Percentiles rank a stretch among this genome's conserved stretches.
Evolutionary conservation across 2,797 vertebrate genomes (phyloP).

Genomic region (Pantherophis vulpinus): DNA sequence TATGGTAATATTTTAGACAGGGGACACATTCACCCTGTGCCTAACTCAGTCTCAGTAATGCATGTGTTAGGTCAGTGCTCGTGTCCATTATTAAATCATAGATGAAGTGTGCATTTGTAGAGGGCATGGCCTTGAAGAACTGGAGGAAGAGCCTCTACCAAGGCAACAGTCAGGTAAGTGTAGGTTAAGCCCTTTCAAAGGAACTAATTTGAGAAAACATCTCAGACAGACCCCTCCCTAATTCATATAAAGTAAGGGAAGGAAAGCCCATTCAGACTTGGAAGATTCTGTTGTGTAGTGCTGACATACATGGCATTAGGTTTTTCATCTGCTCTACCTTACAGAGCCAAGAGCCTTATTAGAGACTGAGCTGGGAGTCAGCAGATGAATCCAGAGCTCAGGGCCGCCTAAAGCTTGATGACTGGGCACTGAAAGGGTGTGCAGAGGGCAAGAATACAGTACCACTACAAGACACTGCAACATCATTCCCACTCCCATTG

Average conservation of each 20-base stretch:
- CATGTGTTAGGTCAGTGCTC: background rate
- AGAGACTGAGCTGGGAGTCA: too few species aligned
- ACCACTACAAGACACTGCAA: too few species aligned
- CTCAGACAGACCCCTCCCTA: background rate
- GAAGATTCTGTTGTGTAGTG: background rate
- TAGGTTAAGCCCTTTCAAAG: background rate
- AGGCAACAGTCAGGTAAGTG: background rate
- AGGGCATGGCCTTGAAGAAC: background rate
- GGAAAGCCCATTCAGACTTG: background rate
- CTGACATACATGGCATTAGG: too few species aligned
- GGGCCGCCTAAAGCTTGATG: too few species aligned
- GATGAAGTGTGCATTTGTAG: background rate
- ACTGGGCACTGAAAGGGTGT: too few species aligned
- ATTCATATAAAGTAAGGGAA: background rate
- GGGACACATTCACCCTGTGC: background rate
- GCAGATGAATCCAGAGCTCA: too few species aligned
- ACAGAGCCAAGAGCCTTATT: too few species aligned
- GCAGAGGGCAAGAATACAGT: too few species aligned
- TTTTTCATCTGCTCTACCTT: too few species aligned
- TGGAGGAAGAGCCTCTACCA: background rate
- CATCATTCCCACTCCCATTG: background rate
- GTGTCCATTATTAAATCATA: background rate
- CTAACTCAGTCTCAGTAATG: background rate
- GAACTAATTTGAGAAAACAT: background rate
- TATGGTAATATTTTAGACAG: background rate